Base-by-base conservation (phyloP, 2,888 invertebrate species). In the Ctena decussata region DNA sequence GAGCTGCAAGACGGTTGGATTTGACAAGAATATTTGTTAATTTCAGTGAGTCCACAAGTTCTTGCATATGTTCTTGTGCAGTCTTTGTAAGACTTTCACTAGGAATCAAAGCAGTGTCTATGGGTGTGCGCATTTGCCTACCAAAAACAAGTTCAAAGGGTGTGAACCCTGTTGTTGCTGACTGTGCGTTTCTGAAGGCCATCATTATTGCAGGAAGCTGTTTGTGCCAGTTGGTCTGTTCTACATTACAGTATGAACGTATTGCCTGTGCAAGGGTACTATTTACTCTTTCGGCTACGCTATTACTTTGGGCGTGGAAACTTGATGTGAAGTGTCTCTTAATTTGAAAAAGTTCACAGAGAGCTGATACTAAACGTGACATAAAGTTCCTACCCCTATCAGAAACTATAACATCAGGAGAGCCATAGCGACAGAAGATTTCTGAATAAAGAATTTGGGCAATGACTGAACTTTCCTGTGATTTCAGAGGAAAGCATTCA, bases 391-490 rank as follows among this genome's bases (percentile, higher is more conserved):
- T 74, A 32, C 91, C 88, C 70, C 89, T 71, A 46, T 87, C 86
- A 53, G 72, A 83, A 15, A 91, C 77, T 15, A 91, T 39, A 1
- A 73, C 30, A 15, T 74, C n/a, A 18, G 86, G 86, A 24, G 81
- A 77, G n/a, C 89, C 89, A 75, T 86, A 90, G 0, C 89, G 39
- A n/a, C 86, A 73, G 57, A 91, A 84, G 8, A 91, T 85, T 44
- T 90, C 84, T 15, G 65, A 49, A 49, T 84, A 83, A 18, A 90
- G 37, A 27, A 85, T 78, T 30, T 77, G 44, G 0, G 90, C 90
- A 30, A 89, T 76, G 75, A 86, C 89, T 27, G 65, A 57, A 18
- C 88, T 82, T 44, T 84, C 85, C 46, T 80, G 80, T 18, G 82
- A 82, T 44, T 53, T 69, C 41, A 88, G 21, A 49, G 44, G 72